Evolutionary conservation across 2,113 vertebrate genomes (phyloP), one percentile per base, ranked within the genome.

Genomic region (Corydoras sp.): DNA sequence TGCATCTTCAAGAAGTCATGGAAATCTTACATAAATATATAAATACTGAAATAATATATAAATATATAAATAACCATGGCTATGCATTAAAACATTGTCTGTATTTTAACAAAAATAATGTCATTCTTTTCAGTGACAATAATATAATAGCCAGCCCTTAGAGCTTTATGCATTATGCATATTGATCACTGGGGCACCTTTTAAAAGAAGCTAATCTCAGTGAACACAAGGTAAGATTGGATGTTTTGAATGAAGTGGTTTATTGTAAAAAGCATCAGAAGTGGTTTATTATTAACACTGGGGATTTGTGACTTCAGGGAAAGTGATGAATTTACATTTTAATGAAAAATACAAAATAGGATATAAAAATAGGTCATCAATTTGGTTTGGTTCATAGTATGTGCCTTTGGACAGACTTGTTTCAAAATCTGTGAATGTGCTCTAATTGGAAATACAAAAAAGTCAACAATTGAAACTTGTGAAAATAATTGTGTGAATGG

Each of bases 201-300:
- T 85, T 85, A 86, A 79, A 83, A 82, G 80, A 82, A 84, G 77
- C 84, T 83, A 83, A 85, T 85, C 84, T 83, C 67, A 71, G 81
- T 81, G 82, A 80, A 79, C 76, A 79, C 82, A 80, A 84, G 81
- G 80, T 81, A 85, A 79, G 82, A 76, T 77, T 64, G 53, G 13
- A 48, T 73, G 77, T 83, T 81, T 78, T 76, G 71, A 83, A 76
- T 79, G 73, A 83, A 66, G 77, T 48, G 62, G 76, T 84, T 80
- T 75, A 81, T 79, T 82, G 83, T 80, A 76, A 84, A 80, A 77
- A 56, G 61, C 29, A 80, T 80, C 81, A 80, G 80, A 79, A 83
- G 82, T 76, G 79, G 81, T 84, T 80, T 64, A 80, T 69, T 69
- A 48, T 51, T 72, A 74, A 48, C 8, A 71, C 54, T 51, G 9